Evolutionary conservation across 64 coral and sea anemone genomes (phyloP).

Genomic region (Exaiptasia diaphana): DNA sequence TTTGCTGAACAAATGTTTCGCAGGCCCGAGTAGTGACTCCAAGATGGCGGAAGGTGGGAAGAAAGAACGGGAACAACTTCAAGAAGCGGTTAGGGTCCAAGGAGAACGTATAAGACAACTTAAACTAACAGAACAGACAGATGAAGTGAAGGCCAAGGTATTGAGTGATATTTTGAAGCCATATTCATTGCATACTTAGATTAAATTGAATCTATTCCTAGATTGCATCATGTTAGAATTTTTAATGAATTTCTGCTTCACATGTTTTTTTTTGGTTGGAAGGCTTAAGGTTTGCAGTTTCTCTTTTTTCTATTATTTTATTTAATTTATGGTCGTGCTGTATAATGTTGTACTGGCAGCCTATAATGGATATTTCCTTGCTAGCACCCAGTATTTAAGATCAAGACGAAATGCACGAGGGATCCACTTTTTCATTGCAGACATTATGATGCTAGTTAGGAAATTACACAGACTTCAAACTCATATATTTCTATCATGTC

Average conservation of each 20-base stretch:
- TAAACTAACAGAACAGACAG: constrained; percentile 78
- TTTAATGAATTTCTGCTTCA: too few relatives aligned
- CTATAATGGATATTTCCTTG: too few relatives aligned
- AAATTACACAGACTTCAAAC: not conserved
- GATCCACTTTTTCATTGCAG: constrained; percentile 50
- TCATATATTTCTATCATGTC: not conserved
- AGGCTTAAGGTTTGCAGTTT: too few relatives aligned
- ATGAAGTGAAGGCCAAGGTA: constrained; percentile 97
- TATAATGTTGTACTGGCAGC: too few relatives aligned
- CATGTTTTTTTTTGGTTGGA: too few relatives aligned
- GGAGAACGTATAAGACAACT: constrained; percentile 83
- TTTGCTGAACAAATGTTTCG: constrained; percentile 29
- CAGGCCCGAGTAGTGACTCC: not conserved
- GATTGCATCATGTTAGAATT: not conserved
- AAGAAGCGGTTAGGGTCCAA: constrained; percentile 71
- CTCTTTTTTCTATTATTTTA: too few relatives aligned
- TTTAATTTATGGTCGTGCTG: too few relatives aligned
- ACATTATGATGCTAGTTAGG: constrained; percentile 49
- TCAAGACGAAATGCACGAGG: too few relatives aligned
- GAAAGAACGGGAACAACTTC: constrained; percentile 53
- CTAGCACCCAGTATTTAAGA: too few relatives aligned
- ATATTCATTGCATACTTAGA: not conserved
- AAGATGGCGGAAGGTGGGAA: constrained; percentile 57
- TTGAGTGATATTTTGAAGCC: not conserved
- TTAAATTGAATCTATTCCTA: not conserved